Conservation (phyloP, 2,797 vertebrate species). For the Pampus argenteus region DNA sequence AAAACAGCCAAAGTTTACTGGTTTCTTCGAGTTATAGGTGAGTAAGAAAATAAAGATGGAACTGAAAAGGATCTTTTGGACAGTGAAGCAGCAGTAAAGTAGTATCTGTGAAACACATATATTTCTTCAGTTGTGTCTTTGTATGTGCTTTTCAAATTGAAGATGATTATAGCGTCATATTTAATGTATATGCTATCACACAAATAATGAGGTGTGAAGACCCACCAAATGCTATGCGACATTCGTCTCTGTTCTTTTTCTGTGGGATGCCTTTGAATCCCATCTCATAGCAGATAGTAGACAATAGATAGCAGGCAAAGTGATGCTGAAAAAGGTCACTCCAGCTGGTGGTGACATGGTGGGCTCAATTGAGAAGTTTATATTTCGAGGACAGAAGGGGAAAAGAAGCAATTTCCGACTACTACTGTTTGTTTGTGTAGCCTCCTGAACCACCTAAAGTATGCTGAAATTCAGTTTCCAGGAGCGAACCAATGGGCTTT, state of each 20-base stretch:
- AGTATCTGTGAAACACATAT: conserved; percentile 4
- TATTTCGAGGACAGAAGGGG: too few relatives aligned
- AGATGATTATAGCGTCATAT: neutral
- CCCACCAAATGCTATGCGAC: neutral
- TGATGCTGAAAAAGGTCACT: too few relatives aligned
- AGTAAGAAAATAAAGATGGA: conserved; percentile 48
- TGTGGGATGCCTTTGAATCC: neutral
- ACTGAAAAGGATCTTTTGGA: neutral
- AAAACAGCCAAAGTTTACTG: conserved; percentile 20
- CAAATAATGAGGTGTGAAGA: neutral
- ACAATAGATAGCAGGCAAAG: too few relatives aligned
- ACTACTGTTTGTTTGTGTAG: too few relatives aligned
- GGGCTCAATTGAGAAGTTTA: too few relatives aligned
- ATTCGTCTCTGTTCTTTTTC: neutral
- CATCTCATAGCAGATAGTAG: too few relatives aligned
- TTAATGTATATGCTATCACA: neutral
- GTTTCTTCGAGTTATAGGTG: conserved; percentile 78
- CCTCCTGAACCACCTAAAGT: too few relatives aligned
- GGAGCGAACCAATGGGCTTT: too few relatives aligned
- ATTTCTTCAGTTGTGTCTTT: neutral
- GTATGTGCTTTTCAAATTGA: neutral
- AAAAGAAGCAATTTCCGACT: too few relatives aligned
- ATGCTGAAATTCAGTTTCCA: too few relatives aligned
- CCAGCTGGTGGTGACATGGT: too few relatives aligned
- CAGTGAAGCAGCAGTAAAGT: neutral